Evolutionary conservation across 2,888 invertebrate genomes (phyloP), one percentile per base, ranked within the genome.

Genomic region (Erebia epiphron): DNA sequence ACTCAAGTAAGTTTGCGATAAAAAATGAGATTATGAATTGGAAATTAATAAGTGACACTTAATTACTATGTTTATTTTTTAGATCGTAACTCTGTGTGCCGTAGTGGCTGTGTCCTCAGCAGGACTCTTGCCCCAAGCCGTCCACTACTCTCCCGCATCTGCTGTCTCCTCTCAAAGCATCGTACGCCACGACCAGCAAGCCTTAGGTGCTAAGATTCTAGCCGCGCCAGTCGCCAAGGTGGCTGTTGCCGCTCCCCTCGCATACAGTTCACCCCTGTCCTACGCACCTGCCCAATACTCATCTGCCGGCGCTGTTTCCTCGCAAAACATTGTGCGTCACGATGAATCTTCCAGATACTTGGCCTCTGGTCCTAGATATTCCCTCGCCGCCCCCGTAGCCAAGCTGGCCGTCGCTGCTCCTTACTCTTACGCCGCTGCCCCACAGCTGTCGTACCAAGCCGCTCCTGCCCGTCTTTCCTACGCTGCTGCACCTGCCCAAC

Each of bases 91-190:
- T 61, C 69, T 84, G 35, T 82, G 80, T 69, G 81, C 82, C 61
- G 74, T 83, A 52, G 79, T 82, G 76, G 82, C 83, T 16, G 78
- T 78, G 50, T 76, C 79, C 72, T 70, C 83, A 79, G 75, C 85
- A 75, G 61, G 85, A 81, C 78, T 82, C n/a, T 72, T 86, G 73
- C 75, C 84, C 13, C 90, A 74, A 71, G 90, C 75, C 70, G 94
- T 68, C 83, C 87, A 89, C 76, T 84, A 86, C 79, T 85, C 84
- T 14, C 76, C 83, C 7, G 86, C 86, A 13, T 78, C 81, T 1
- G 86, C 85, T 4, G 85, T 87, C n/a, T 88, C 88, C 58, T 87
- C 87, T 4, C 86, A 87, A 73, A 87, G 80, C 79, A 85, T 87
- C 75, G 82, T 87, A 46, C 84, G 88, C 68, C 85, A 84, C 76